These are phyloP conservation scores for Macrotis lagotis DNA, from an alignment of 2,113 vertebrate species.

Conservation along the genomic window DNA sequence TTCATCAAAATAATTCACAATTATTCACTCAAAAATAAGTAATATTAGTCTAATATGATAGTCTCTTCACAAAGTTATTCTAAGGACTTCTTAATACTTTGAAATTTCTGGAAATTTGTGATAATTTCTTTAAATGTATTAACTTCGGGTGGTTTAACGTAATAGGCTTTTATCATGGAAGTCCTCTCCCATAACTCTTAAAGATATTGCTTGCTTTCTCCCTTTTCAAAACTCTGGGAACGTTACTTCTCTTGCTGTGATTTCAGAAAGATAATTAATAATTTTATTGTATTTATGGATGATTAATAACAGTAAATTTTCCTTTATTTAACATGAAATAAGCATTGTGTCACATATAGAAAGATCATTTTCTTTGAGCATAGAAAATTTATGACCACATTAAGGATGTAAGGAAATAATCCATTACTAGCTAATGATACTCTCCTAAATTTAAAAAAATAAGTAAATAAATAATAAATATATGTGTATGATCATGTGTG, in stretches of 20 bases:
- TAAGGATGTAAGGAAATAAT: background rate
- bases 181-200: background rate
- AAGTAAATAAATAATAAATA: background rate
- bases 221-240: background rate
- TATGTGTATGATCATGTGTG: background rate
- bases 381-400: background rate
- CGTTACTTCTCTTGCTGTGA: background rate
- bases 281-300: background rate
- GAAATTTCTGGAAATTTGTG: background rate
- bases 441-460: background rate
- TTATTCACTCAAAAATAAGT: background rate
- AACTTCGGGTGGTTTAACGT: background rate
- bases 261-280: background rate
- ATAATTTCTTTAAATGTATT: background rate
- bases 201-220: background rate
- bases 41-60: background rate
- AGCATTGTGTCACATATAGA: background rate
- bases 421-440: background rate
- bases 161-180: background rate
- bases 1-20: background rate
- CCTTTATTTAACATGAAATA: background rate
- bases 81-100: background rate
- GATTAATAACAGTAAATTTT: background rate
- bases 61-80: background rate
- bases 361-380: background rate